Conservation (phyloP, 2,888 invertebrate genomes). For the Enoplolaimus lenunculus region DNA sequence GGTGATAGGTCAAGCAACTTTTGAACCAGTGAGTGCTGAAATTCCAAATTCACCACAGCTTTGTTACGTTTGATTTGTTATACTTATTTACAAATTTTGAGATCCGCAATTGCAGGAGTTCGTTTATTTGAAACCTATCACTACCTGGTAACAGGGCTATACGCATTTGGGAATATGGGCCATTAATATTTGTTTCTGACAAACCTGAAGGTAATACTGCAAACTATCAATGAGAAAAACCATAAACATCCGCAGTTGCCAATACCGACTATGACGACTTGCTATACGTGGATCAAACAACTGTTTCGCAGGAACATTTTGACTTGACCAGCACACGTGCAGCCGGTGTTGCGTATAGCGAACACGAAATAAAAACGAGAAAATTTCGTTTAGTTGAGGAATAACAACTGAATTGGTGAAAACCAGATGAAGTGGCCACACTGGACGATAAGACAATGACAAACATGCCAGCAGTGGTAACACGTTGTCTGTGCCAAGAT, state of each 20-base stretch:
- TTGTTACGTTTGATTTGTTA: too few species aligned
- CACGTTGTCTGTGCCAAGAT: too few species aligned
- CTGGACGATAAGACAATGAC: background rate
- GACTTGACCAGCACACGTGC: background rate
- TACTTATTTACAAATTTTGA: too few species aligned
- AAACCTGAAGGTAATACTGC: slow-evolving; percentile 8
- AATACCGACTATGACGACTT: background rate
- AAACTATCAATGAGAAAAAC: slow-evolving; percentile 9
- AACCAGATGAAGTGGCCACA: background rate
- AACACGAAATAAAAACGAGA: background rate
- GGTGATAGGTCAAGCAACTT: too few species aligned
- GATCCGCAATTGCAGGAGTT: too few species aligned
- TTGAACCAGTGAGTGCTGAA: too few species aligned
- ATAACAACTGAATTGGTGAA: background rate
- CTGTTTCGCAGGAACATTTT: background rate
- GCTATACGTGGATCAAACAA: background rate
- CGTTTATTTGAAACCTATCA: too few species aligned
- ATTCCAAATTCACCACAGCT: too few species aligned
- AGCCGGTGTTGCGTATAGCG: slow-evolving; percentile 1
- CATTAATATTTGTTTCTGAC: too few species aligned
- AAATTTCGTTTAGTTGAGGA: background rate
- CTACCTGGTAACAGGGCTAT: too few species aligned
- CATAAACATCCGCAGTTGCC: slow-evolving; percentile 13
- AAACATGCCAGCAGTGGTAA: too few species aligned
- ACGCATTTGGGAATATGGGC: too few species aligned